Evolutionary conservation across 1,140 invertebrate species (phyloP), one percentile per base, ranked within the genome.

Genomic region (Pemphigus obesinymphae): DNA sequence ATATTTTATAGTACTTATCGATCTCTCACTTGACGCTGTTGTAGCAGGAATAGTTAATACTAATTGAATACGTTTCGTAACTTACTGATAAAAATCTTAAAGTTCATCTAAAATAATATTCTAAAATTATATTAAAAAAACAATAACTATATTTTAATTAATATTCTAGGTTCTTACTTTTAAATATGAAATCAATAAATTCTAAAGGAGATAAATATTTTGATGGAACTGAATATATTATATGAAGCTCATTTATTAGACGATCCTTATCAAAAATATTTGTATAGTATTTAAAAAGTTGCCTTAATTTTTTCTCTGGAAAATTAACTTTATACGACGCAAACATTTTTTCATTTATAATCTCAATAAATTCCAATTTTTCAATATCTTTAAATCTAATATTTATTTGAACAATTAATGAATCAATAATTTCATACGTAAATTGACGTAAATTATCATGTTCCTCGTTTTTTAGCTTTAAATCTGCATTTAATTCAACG

Each of bases 291-390:
- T 15, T 40, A 0, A 29, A 61, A 61, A 61, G 1, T 26, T 1
- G 26, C 1, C 11, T 17, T 29, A 17, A 61, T 61, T 29, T 29
- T 15, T 61, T 29, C 26, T 5, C 13, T 26, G 15, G 15, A 61
- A 61, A 26, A 29, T 61, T 26, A 26, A 61, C 26, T 40, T 40
- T 8, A 40, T 68, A 68, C 10, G 20, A 40, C n/a, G 11, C 29
- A 68, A 68, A 68, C 37, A 40, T 68, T 43, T 68, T 37, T 40
- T 68, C 66, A 68, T 68, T 68, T 68, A 31, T 68, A 11, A 68
- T 8, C n/a, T 68, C 66, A 68, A 68, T 34, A 68, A 68, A 68
- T n/a, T 68, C 66, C n/a, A 68, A 20, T 34, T 43, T 68, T 43
- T 26, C 23, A 43, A 40, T 40, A 68, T 68, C 37, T 43, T 68